A percentile compares a stretch with the other conserved stretches of the same genome.
These are phyloP conservation scores for Pristionchus entomophagus DNA, from an alignment of 2,888 invertebrate species.

Conservation along the genomic window DNA sequence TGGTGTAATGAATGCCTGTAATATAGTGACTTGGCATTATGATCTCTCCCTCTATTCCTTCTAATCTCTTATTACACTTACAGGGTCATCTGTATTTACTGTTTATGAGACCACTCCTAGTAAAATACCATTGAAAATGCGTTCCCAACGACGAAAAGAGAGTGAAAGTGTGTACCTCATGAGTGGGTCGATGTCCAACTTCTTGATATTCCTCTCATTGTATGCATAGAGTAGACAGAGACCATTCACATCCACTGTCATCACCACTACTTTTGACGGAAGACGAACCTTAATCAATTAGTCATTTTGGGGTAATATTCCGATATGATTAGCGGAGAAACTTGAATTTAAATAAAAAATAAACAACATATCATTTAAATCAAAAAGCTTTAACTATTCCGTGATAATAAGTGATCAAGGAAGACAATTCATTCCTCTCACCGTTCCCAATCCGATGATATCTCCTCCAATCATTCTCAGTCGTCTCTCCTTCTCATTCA, in stretches of 20 bases:
- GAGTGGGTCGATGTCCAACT: constrained; percentile 36
- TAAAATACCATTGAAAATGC: no score
- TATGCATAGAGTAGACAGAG: constrained; percentile 51
- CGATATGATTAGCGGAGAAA: no score
- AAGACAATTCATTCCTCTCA: neutral
- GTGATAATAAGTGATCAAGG: neutral
- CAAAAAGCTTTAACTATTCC: no score
- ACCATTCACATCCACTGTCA: constrained; percentile 52
- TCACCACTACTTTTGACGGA: constrained; percentile 44
- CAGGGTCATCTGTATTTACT: no score
- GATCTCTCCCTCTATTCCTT: no score
- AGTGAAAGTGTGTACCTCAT: neutral
- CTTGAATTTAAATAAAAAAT: no score
- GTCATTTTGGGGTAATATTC: no score
- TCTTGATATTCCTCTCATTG: constrained; percentile 47
- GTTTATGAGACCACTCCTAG: no score
- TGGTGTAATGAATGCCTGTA: constrained; percentile 6
- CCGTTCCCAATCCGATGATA: constrained; percentile 5
- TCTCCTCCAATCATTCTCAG: constrained; percentile 27
- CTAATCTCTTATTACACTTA: no score
- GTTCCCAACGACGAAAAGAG: no score
- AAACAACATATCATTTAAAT: no score
- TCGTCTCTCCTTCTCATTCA: constrained; percentile 41
- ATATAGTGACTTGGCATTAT: no score
- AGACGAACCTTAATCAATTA: neutral